Conservation (phyloP, 92 coral and sea anemone species). For the Palythoa grandiflora region DNA sequence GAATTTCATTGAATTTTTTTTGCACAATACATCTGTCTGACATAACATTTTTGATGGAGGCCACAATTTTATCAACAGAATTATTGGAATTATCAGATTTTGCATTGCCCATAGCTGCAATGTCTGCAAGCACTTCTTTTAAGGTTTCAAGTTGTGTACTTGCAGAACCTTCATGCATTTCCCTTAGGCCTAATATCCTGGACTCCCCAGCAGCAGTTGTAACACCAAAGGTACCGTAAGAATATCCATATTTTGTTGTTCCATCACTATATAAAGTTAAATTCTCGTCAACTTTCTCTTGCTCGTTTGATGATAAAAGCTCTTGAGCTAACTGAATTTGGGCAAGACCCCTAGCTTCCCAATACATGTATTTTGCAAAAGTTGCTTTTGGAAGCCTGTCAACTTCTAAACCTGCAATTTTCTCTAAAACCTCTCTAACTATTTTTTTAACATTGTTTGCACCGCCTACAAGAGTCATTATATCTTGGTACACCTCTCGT, state of each 20-base stretch:
- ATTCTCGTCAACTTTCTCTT: conserved; percentile 28
- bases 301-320: conserved; percentile 27
- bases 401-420: conserved; percentile 39
- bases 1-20: conserved; percentile 35
- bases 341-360: conserved; percentile 41
- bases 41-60: conserved; percentile 28
- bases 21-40: conserved; percentile 42
- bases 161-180: conserved; percentile 45
- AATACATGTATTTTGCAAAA: conserved; percentile 47
- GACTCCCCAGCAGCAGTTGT: conserved; percentile 43
- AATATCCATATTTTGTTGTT: conserved; percentile 44
- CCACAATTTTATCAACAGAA: conserved; percentile 24
- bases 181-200: conserved; percentile 37
- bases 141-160: conserved; percentile 38
- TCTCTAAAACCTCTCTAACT: conserved; percentile 36
- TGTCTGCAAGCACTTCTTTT: conserved; percentile 40
- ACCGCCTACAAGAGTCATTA: conserved; percentile 35
- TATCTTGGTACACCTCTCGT: conserved; percentile 48
- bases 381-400: conserved; percentile 56
- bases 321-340: conserved; percentile 46
- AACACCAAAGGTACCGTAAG: conserved; percentile 40
- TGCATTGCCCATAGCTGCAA: conserved; percentile 17
- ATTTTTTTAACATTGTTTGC: conserved; percentile 50
- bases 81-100: conserved; percentile 3
- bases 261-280: conserved; percentile 48